Evolutionary conservation across 2,113 vertebrate species (phyloP), one percentile per base, ranked within the genome.

Genomic region (Percopsis transmontana): DNA sequence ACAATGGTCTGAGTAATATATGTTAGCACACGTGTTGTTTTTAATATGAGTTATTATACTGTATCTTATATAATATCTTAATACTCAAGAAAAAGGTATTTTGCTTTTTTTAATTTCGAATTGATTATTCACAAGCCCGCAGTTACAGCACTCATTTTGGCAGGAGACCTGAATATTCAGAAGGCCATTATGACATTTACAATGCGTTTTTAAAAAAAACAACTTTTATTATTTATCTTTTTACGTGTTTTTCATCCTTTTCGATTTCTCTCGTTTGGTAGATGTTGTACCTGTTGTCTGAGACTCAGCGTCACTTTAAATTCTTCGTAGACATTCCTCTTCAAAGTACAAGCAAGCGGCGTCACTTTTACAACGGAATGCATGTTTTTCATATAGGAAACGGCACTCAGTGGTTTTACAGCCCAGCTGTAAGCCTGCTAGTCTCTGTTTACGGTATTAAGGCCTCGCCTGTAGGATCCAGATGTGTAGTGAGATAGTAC

Each of bases 51-150:
- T 67, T 83, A 82, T 86, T 80, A 84, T 86, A 96, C 91, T 93
- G 93, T 95, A 94, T 91, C 89, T 90, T 93, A 90, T 94, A 93
- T 95, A 94, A 96, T 95, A 90, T 93, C 93, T 93, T 92, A 91
- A 87, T 91, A 91, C 91, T 84, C 88, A 50, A 80, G 15, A 83
- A 74, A 87, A 91, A 89, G 71, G 76, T 86, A 83, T 93, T 93
- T 91, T 85, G 85, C 62, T 72, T 80, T 77, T 87, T 87, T 79
- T 60, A 84, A 88, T 81, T 72, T 73, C 62, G 61, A 85, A 85
- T 70, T 66, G 63, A 84, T 75, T 81, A 68, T 76, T 81, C 81
- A 81, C 71, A 79, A 78, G 79, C 77, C 74, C 76, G 72, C 77
- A 83, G 72, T 78, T 76, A n/a, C 40, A 76, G 56, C 2, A 59